Evolutionary conservation across 2,797 vertebrate genomes (phyloP).

Genomic region (Siniperca obscura): DNA sequence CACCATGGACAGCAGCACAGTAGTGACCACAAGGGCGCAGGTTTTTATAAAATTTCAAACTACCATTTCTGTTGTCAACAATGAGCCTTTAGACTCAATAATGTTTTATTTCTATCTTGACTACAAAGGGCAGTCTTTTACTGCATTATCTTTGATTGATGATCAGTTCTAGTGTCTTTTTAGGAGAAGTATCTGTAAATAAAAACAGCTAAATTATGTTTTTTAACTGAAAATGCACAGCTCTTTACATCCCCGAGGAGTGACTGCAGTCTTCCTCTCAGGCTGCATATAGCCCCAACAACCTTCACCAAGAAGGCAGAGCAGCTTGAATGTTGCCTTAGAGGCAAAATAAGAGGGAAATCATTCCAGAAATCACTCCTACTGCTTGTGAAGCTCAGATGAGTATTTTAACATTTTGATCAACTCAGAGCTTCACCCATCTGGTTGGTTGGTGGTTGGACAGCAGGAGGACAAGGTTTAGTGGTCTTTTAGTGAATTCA

Average conservation of each 20-base stretch:
- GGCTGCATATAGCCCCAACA: too few species aligned
- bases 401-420: not conserved
- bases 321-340: not conserved
- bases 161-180: not conserved
- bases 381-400: not conserved
- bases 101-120: not conserved
- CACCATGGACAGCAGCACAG: slow-evolving; percentile 44
- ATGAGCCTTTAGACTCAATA: not conserved
- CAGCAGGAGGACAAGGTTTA: too few species aligned
- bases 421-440: too few species aligned
- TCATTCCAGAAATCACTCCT: too few species aligned
- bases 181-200: not conserved
- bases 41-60: not conserved
- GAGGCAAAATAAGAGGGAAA: not conserved
- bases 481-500: too few species aligned
- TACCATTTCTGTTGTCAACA: not conserved
- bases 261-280: too few species aligned
- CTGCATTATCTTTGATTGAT: not conserved
- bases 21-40: not conserved
- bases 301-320: not conserved
- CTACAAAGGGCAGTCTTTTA: not conserved
- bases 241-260: too few species aligned
- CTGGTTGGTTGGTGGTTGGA: too few species aligned
- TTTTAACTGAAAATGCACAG: not conserved
- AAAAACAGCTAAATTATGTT: not conserved